These are phyloP conservation scores for Abrostola triplasia DNA, from an alignment of 2,888 invertebrate genomes.

Conservation along the genomic window DNA sequence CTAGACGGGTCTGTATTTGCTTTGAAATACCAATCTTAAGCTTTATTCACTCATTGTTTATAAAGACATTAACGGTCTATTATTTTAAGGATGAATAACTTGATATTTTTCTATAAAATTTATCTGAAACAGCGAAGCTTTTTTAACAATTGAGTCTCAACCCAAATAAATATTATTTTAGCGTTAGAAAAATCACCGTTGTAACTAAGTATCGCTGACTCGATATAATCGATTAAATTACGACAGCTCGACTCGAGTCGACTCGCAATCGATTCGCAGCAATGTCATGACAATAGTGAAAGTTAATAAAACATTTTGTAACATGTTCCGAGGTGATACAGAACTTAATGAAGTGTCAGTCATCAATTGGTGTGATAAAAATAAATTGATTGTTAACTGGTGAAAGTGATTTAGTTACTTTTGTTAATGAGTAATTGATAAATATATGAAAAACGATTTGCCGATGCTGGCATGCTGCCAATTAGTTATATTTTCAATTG, in stretches of 20 bases:
- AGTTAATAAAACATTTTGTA: slow-evolving; percentile 50
- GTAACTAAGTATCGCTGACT: neutral
- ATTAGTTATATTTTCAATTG: neutral
- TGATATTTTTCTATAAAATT: too few species aligned
- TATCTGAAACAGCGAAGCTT: too few species aligned
- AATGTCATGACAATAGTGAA: slow-evolving; percentile 59
- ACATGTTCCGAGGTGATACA: slow-evolving; percentile 39
- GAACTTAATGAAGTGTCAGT: slow-evolving; percentile 47
- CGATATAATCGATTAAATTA: slow-evolving; percentile 19
- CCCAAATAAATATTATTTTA: neutral
- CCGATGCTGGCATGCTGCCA: too few species aligned
- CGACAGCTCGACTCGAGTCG: slow-evolving; percentile 38
- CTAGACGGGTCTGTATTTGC: too few species aligned
- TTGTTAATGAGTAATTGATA: slow-evolving; percentile 20
- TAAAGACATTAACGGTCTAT: too few species aligned
- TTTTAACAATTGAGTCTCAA: too few species aligned
- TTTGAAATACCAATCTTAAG: too few species aligned
- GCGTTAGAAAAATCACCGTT: neutral
- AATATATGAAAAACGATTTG: slow-evolving; percentile 6
- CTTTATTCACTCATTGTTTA: too few species aligned
- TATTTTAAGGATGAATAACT: too few species aligned
- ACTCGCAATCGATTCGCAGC: slow-evolving; percentile 44
- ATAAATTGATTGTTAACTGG: slow-evolving; percentile 6
- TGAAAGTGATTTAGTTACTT: slow-evolving; percentile 38
- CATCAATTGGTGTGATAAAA: slow-evolving; percentile 29